These are phyloP conservation scores for Yponomeuta cagnagella DNA, from an alignment of 2,888 invertebrate species.

Conservation along the genomic window DNA sequence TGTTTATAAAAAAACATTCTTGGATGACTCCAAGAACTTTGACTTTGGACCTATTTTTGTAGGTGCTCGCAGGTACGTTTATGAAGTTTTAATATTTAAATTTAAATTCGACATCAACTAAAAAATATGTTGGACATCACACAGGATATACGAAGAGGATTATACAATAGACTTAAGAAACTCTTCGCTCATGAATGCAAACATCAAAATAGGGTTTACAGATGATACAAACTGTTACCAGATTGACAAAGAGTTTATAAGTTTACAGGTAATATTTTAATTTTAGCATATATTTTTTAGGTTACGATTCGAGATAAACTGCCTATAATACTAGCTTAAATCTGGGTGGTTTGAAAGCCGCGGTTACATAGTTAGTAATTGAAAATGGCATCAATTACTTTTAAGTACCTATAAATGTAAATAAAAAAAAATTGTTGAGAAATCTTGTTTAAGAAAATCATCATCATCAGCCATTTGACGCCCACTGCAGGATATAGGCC, in stretches of 20 bases:
- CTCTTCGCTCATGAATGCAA: constrained; percentile 66
- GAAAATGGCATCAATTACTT: too few relatives aligned
- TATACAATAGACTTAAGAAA: constrained; percentile 71
- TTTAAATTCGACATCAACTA: too few relatives aligned
- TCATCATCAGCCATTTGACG: too few relatives aligned
- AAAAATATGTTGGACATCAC: too few relatives aligned
- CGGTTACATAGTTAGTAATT: too few relatives aligned
- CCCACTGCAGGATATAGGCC: too few relatives aligned
- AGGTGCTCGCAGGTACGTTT: constrained; percentile 43
- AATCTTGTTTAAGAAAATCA: too few relatives aligned
- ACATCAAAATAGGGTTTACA: constrained; percentile 60
- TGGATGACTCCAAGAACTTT: constrained; percentile 60
- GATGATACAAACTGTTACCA: constrained; percentile 61
- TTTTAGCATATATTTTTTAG: not conserved
- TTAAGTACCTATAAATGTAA: too few relatives aligned
- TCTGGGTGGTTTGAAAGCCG: too few relatives aligned
- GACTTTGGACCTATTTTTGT: constrained; percentile 67
- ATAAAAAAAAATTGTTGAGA: too few relatives aligned
- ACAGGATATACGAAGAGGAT: constrained; percentile 63
- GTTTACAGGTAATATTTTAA: constrained; percentile 40
- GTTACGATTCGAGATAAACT: not conserved
- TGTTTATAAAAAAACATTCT: constrained; percentile 57
- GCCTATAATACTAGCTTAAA: not conserved
- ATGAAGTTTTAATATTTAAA: not conserved
- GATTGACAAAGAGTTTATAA: constrained; percentile 50